Base-by-base conservation (phyloP, 1,140 invertebrate genomes). In the Eubasilissa regina region DNA sequence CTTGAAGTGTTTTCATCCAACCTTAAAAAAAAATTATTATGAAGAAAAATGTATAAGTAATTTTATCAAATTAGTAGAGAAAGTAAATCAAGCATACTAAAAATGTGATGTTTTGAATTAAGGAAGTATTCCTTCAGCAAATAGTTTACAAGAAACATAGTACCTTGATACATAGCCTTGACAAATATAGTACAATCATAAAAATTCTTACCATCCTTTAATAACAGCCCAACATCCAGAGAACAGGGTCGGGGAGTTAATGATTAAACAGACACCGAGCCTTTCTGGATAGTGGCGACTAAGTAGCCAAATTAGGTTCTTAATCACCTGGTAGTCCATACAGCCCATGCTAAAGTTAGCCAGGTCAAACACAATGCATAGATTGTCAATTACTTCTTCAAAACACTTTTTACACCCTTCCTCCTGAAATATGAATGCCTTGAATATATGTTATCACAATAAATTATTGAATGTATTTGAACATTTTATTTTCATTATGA, bases 281-380 rank as follows among this genome's bases (percentile, higher is more conserved):
- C 94, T 89, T 84, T 95, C 94, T 8, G 94, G 94, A 86, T 94
- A 95, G 84, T 94, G 93, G 79, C 91, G 90, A 80, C 93, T 92
- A 4, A 94, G 87, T 19, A 94, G 86, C 93, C 93, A 94, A 58
- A 95, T 94, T 17, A 95, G 85, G 84, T 94, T 94, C 85, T 94
- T 94, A 0, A 94, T 90, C 73, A 94, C 89, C 85, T 94, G 93
- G 85, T 94, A 94, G 83, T 95, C 93, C 94, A 94, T 94, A 84
- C 93, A 94, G 17, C 89, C 91, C 44, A 94, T 86, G 51, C 92
- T 93, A 84, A 95, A 94, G 76, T 92, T 92, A 72, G 92, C 91
- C 72, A 95, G 84, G 84, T 95, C 94, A 87, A 95, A 94, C 25
- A 95, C 91, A 83, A 94, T 94, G 84, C 94, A 94, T 3, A 95